phyloP scores from a whole-genome alignment of 1,140 invertebrate species.

The Pinna nobilis region DNA sequence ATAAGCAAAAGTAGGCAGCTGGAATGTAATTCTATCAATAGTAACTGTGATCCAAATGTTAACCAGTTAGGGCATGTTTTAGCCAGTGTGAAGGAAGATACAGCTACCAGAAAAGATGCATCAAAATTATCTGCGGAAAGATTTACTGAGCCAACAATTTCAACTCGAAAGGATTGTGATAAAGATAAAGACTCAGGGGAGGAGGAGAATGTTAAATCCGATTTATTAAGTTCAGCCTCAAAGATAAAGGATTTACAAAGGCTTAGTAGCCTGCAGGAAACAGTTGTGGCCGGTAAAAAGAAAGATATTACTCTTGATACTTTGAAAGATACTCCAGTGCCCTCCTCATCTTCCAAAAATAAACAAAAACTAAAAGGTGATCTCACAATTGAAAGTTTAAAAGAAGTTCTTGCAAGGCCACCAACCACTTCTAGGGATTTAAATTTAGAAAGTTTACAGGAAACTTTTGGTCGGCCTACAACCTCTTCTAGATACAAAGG shows the following conservation, averaged over 20 bases:
- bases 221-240: conserved; percentile 13
- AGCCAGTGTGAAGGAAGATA: conserved; percentile 43
- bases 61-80: conserved; percentile 30
- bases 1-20: conserved; percentile 9
- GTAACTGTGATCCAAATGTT: conserved; percentile 22
- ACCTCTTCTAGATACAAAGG: conserved; percentile 61
- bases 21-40: conserved; percentile 1
- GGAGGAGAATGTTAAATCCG: conserved; percentile 7
- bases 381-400: conserved; percentile 50
- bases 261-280: conserved; percentile 36
- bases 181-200: not conserved
- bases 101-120: not conserved
- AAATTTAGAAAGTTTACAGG: conserved; percentile 59
- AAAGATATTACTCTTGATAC: conserved; percentile 55
- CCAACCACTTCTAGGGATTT: conserved; percentile 64
- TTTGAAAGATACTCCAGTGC: conserved; percentile 49
- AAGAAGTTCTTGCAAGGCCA: conserved; percentile 50
- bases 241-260: conserved; percentile 44
- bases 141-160: not conserved
- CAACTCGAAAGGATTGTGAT: conserved; percentile 5
- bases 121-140: not conserved
- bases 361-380: conserved; percentile 43
- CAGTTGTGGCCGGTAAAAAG: conserved; percentile 28
- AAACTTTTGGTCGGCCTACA: conserved; percentile 58
- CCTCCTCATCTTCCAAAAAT: conserved; percentile 46